Percentiles rank a stretch among this genome's conserved stretches.
Evolutionary conservation across 2,113 vertebrate genomes (phyloP).

Genomic region (Emydura subglobosa): DNA sequence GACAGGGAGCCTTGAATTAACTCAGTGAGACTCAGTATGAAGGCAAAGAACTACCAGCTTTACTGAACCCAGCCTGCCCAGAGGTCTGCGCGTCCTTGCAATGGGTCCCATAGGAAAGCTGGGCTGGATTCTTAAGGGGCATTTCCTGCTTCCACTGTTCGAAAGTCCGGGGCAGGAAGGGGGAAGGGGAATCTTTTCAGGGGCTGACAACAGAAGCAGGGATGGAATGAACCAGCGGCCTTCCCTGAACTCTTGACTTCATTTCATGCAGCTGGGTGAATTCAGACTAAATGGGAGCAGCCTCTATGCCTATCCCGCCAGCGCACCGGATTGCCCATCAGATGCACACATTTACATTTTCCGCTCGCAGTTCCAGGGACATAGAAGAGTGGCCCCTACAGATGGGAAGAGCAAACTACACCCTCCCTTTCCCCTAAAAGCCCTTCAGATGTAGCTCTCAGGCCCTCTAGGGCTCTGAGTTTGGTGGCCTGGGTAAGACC

Average conservation of each 20-base stretch:
- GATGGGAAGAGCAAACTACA: not conserved
- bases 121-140: not conserved
- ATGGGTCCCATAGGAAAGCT: not conserved
- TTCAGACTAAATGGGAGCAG: not conserved
- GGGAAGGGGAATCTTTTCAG: not conserved
- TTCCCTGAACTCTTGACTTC: not conserved
- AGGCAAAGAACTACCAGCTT: not conserved
- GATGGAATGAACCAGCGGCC: not conserved
- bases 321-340: not conserved
- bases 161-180: not conserved
- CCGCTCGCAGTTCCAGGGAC: not conserved
- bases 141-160: not conserved
- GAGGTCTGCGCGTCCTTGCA: not conserved
- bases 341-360: not conserved
- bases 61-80: not conserved
- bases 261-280: not conserved
- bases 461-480: not conserved
- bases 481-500: not conserved
- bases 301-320: not conserved
- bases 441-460: not conserved
- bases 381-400: not conserved
- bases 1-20: not conserved
- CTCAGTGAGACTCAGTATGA: not conserved
- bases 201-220: not conserved
- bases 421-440: not conserved